These are phyloP conservation scores for Lasioglossum pauxillum DNA, from an alignment of 2,888 invertebrate species.

Conservation along the genomic window DNA sequence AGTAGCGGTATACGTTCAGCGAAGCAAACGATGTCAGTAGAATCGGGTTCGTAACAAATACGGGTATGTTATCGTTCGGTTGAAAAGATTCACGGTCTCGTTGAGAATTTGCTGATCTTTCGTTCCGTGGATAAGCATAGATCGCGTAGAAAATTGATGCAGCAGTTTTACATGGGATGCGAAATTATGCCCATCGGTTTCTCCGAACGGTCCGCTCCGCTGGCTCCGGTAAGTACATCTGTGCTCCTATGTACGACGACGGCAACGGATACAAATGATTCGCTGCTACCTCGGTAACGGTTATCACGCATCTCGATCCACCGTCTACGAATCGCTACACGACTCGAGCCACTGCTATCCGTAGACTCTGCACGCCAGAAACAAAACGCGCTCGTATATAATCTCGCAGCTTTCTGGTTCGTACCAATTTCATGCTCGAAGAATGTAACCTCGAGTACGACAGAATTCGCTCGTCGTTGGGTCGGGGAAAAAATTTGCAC, in stretches of 20 bases:
- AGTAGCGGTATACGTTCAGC: not conserved
- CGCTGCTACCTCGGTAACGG: conserved; percentile 3
- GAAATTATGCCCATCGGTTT: conserved; percentile 42
- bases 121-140: conserved; percentile 20
- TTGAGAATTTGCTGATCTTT: conserved; percentile 26
- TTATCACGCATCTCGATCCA: conserved; percentile 38
- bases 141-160: conserved; percentile 28
- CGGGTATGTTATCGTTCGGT: not conserved
- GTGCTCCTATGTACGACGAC: conserved; percentile 2
- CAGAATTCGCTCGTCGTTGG: not conserved
- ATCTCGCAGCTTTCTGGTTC: not conserved
- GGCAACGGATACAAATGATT: conserved; percentile 6
- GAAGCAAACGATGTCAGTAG: not conserved
- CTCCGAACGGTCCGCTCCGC: conserved; percentile 8
- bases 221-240: conserved; percentile 12
- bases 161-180: conserved; percentile 26
- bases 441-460: not conserved
- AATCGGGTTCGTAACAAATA: not conserved
- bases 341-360: not conserved
- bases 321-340: conserved; percentile 4
- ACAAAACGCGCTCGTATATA: conserved; percentile 13
- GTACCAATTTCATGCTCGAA: not conserved
- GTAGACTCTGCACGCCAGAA: not conserved
- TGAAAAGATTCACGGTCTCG: conserved; percentile 16
- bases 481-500: not conserved